Evolutionary conservation across 92 coral and sea anemone genomes (phyloP).

Genomic region (Phymanthus crucifer): DNA sequence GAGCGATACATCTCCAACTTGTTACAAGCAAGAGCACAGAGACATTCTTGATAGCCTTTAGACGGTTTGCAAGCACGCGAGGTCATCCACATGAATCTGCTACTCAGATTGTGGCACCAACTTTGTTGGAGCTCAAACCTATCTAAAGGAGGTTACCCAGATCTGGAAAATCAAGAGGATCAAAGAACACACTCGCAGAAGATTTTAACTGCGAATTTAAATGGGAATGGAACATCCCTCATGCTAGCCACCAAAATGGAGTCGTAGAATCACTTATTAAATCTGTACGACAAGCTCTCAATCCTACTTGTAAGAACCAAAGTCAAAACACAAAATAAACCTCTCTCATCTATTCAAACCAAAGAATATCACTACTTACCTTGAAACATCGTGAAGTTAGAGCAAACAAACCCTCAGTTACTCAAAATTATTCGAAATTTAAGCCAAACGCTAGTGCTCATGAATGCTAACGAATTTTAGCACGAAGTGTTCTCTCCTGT

Average conservation of each 20-base stretch:
- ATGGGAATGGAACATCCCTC: neutral
- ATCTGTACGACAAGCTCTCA: neutral
- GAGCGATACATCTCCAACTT: conserved; percentile 37
- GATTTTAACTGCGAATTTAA: neutral
- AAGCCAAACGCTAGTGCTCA: no score
- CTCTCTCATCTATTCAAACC: no score
- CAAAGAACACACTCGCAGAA: conserved; percentile 16
- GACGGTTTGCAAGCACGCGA: conserved; percentile 31
- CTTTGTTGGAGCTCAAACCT: neutral
- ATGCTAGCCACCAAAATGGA: neutral
- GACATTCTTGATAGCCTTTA: conserved; percentile 33
- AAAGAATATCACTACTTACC: no score
- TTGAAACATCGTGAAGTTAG: no score
- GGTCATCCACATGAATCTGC: conserved; percentile 43
- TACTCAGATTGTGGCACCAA: conserved; percentile 55
- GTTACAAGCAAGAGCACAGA: conserved; percentile 28
- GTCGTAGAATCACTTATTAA: neutral
- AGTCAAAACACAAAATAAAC: no score
- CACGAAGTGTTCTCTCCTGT: no score
- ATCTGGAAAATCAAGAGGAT: conserved; percentile 13
- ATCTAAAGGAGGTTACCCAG: neutral
- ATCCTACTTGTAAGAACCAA: conserved; percentile 20
- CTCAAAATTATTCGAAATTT: no score
- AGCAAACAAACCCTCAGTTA: no score
- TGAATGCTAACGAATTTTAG: no score